Conservation (phyloP, 2,797 vertebrate genomes). For the Lateolabrax maculatus region DNA sequence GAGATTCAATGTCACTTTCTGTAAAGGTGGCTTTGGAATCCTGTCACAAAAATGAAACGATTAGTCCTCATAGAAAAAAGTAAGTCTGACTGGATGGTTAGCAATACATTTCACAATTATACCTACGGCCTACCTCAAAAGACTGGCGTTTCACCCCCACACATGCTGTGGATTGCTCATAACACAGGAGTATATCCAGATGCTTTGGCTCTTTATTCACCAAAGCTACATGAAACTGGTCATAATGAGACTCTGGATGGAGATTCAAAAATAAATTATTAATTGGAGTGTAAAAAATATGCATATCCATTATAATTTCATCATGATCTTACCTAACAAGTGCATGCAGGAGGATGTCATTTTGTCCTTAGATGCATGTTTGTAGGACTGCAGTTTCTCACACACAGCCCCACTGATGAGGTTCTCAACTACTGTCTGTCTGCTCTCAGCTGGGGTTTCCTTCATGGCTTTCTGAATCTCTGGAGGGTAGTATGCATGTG, state of each 20-base stretch:
- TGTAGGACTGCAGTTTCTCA: constrained; percentile 59
- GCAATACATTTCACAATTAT: not conserved
- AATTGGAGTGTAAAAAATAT: not conserved
- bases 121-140: constrained; percentile 45
- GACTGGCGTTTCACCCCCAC: constrained; percentile 73
- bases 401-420: constrained; percentile 71
- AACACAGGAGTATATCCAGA: constrained; percentile 72
- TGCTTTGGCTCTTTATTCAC: constrained; percentile 54
- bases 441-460: constrained; percentile 54
- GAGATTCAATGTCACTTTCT: constrained; percentile 64
- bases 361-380: constrained; percentile 50
- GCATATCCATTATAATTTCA: not conserved
- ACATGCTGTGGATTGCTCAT: constrained; percentile 76
- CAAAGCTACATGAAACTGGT: constrained; percentile 62
- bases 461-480: constrained; percentile 71
- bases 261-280: not conserved
- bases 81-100: not conserved
- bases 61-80: not conserved
- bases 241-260: constrained; percentile 64
- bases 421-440: constrained; percentile 50
- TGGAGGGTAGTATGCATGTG: constrained; percentile 30
- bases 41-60: constrained; percentile 47
- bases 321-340: constrained; percentile 69
- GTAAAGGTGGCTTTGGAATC: constrained; percentile 54
- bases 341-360: constrained; percentile 66